phyloP scores from a whole-genome alignment of 2,797 vertebrate species.

The Phaenicophaeus curvirostris region DNA sequence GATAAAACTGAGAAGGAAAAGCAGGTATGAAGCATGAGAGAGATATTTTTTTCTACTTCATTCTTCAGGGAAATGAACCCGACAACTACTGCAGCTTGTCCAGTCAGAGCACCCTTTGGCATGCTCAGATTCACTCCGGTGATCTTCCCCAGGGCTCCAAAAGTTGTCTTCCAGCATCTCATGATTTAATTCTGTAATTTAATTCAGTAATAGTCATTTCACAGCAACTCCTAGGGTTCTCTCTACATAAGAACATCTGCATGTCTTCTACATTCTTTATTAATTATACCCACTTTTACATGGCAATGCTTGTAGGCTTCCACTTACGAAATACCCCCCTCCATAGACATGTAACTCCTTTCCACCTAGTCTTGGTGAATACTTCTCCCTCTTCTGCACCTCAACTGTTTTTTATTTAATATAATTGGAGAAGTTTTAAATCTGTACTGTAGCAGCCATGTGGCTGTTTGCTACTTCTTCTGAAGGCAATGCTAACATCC shows the following conservation, averaged over 20 bases:
- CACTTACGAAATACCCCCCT: not conserved
- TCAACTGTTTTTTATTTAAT: constrained; percentile 15
- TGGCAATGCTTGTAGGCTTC: not conserved
- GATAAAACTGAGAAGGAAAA: constrained; percentile 82
- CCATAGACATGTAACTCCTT: not conserved
- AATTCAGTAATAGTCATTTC: not conserved
- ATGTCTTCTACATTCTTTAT: not conserved
- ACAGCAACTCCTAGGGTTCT: not conserved
- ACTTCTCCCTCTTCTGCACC: not conserved
- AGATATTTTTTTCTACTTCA: not conserved
- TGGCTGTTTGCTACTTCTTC: constrained; percentile 54
- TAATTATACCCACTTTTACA: not conserved
- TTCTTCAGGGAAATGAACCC: not conserved
- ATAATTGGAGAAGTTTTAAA: not conserved
- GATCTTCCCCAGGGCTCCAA: not conserved
- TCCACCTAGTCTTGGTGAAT: not conserved
- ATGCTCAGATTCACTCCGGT: not conserved
- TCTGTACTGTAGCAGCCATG: constrained; percentile 20
- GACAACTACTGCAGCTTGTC: not conserved
- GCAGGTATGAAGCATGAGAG: constrained; percentile 45
- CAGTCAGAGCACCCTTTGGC: not conserved
- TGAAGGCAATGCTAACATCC: constrained; percentile 52
- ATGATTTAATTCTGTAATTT: not conserved
- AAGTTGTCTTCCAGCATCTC: not conserved
- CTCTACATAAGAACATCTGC: not conserved